These are phyloP conservation scores for Mizuhopecten yessoensis DNA, from an alignment of 1,140 invertebrate species.

Conservation along the genomic window DNA sequence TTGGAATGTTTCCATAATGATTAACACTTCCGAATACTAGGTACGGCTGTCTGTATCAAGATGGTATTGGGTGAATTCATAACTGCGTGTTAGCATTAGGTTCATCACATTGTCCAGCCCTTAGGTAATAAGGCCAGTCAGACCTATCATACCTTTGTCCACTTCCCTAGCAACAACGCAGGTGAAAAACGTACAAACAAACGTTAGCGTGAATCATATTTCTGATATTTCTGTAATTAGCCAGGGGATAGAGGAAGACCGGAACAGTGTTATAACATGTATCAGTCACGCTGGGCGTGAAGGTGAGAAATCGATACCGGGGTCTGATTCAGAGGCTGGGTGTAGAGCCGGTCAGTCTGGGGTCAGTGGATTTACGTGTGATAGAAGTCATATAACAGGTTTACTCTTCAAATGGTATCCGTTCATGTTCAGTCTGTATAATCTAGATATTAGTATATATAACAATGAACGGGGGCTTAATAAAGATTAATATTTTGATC, in stretches of 20 bases:
- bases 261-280: not conserved
- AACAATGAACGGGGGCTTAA: too few relatives aligned
- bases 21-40: too few relatives aligned
- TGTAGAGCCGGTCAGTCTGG: not conserved
- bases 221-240: not conserved
- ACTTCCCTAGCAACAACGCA: not conserved
- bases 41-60: too few relatives aligned
- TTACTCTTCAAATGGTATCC: too few relatives aligned
- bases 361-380: not conserved
- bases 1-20: too few relatives aligned
- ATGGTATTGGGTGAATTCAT: too few relatives aligned
- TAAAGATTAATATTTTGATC: too few relatives aligned
- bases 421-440: too few relatives aligned
- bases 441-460: too few relatives aligned
- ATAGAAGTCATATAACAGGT: too few relatives aligned
- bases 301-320: constrained; percentile 4
- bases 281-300: not conserved
- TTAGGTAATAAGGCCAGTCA: too few relatives aligned
- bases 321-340: not conserved
- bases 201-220: not conserved
- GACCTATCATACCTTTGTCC: not conserved
- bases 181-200: not conserved
- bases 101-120: not conserved
- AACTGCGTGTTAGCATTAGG: not conserved
- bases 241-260: not conserved